Evolutionary conservation across 2,888 invertebrate species (phyloP).

Genomic region (Zhuqinia jingwanae): DNA sequence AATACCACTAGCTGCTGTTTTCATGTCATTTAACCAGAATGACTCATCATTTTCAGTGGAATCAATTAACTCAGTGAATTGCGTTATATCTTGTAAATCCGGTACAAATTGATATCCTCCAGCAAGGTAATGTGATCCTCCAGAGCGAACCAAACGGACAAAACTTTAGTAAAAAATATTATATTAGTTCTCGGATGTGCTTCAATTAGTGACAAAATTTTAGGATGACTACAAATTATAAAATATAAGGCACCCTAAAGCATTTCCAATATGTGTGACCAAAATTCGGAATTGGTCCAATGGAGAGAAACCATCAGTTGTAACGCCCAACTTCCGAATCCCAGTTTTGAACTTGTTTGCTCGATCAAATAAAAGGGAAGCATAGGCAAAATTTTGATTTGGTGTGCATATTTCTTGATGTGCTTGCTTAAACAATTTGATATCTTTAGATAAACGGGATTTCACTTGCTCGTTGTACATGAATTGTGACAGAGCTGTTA

Average conservation of each 20-base stretch:
- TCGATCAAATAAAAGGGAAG: constrained; percentile 88
- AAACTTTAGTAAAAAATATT: constrained; percentile 84
- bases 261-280: constrained; percentile 92
- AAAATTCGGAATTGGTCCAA: constrained; percentile 95
- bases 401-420: constrained; percentile 41
- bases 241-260: constrained; percentile 76
- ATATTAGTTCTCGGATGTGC: background rate
- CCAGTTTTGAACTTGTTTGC: constrained; percentile 97
- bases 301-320: constrained; percentile 91
- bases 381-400: constrained; percentile 10
- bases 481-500: constrained; percentile 97
- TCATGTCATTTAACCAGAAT: constrained; percentile 56
- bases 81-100: constrained; percentile 86
- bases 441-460: constrained; percentile 94
- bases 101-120: constrained; percentile 95
- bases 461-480: constrained; percentile 99
- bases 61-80: constrained; percentile 87
- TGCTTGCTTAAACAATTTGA: constrained; percentile 86
- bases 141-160: constrained; percentile 95
- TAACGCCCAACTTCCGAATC: constrained; percentile 92
- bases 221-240: too few species aligned
- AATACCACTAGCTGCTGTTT: constrained; percentile 61
- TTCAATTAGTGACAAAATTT: too few species aligned
- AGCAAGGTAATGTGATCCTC: constrained; percentile 95
- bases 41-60: constrained; percentile 87